These are phyloP conservation scores for Tetrax tetrax DNA, from an alignment of 2,113 vertebrate genomes.

Conservation along the genomic window DNA sequence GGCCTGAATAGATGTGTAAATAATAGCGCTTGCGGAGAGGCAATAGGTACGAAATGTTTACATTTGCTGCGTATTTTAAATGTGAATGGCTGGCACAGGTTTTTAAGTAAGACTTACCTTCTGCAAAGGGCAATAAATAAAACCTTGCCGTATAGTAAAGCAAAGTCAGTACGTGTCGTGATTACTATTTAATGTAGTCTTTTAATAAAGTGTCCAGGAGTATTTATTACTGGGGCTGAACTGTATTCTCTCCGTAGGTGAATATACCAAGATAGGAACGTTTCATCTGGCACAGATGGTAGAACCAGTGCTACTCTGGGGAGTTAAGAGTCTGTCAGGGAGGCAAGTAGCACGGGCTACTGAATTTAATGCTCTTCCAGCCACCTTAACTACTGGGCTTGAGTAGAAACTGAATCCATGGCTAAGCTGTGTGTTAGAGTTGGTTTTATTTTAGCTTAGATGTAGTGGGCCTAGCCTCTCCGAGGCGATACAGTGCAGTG, in stretches of 20 bases:
- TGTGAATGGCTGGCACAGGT: background rate
- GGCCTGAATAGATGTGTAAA: background rate
- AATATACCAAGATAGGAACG: rapidly evolving
- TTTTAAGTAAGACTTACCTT: background rate
- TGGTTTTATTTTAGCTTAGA: background rate
- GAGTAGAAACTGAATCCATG: rapidly evolving
- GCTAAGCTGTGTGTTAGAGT: background rate
- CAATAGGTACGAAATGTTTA: background rate
- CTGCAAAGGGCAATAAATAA: background rate
- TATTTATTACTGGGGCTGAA: background rate
- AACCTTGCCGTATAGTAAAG: background rate
- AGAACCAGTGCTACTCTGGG: background rate
- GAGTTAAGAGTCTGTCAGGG: background rate
- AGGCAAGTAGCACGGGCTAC: background rate
- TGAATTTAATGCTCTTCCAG: background rate
- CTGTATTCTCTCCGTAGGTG: background rate
- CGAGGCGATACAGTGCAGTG: background rate
- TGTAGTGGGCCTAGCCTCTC: background rate
- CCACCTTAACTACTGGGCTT: background rate
- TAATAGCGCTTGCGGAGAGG: background rate
- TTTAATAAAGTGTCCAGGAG: background rate
- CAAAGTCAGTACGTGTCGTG: background rate
- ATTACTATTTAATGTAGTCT: background rate
- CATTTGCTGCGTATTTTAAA: background rate
- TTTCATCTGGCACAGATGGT: background rate